Conservation (phyloP, 2,888 invertebrate genomes). For the Hirtodrosophila cameraria region DNA sequence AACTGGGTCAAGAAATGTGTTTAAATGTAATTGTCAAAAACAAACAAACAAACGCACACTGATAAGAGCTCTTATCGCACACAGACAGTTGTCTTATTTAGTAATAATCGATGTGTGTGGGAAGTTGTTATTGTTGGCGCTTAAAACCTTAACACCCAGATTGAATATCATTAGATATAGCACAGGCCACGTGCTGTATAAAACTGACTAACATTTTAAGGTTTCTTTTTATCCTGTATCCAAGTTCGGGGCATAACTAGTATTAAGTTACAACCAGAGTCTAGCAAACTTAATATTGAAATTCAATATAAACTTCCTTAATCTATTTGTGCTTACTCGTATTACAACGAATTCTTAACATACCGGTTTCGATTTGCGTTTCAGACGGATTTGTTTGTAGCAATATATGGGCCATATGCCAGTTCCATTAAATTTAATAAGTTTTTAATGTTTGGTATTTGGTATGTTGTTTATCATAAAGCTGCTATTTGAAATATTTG, state of each 20-base stretch:
- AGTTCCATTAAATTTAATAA: constrained; percentile 2
- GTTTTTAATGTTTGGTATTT: constrained; percentile 4
- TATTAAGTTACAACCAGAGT: too few relatives aligned
- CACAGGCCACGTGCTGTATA: constrained; percentile 11
- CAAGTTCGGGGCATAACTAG: too few relatives aligned
- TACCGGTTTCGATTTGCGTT: constrained; percentile 3
- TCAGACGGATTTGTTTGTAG: not conserved
- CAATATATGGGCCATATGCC: constrained; percentile 23
- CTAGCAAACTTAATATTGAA: too few relatives aligned
- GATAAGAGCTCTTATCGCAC: constrained; percentile 23
- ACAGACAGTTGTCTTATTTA: constrained; percentile 45
- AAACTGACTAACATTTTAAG: constrained; percentile 16
- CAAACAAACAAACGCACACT: not conserved
- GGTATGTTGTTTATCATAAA: too few relatives aligned
- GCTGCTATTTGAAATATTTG: constrained; percentile 1
- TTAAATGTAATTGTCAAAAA: constrained; percentile 18
- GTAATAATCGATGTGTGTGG: constrained; percentile 53
- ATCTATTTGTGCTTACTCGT: not conserved
- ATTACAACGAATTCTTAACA: not conserved
- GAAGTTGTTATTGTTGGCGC: not conserved
- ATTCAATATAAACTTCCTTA: too few relatives aligned
- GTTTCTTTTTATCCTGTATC: constrained; percentile 12
- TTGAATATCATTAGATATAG: constrained; percentile 1
- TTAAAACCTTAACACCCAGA: constrained; percentile 5
- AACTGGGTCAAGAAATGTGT: constrained; percentile 43